These are phyloP conservation scores for Hippocampus barbouri DNA, from an alignment of 2,113 vertebrate genomes.

Conservation along the genomic window DNA sequence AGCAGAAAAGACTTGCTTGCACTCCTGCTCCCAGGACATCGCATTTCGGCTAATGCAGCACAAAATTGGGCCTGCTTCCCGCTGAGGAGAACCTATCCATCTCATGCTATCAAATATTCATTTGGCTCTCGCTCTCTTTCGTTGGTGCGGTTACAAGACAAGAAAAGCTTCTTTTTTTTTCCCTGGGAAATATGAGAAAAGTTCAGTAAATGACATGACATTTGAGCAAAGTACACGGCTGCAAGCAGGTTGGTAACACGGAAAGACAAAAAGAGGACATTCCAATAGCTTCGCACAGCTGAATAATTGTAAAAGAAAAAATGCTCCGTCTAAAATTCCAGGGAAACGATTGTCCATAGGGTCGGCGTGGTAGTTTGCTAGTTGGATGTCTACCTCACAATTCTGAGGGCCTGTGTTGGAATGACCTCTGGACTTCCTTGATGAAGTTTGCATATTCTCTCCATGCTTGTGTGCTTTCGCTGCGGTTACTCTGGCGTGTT, in stretches of 20 bases:
- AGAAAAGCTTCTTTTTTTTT: slow-evolving; percentile 43
- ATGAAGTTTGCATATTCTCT: no score
- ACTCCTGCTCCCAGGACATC: slow-evolving; percentile 35
- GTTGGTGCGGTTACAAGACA: slow-evolving; percentile 42
- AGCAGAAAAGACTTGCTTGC: slow-evolving; percentile 21
- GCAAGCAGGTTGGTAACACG: slow-evolving; percentile 15
- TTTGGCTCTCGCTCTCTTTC: slow-evolving; percentile 31
- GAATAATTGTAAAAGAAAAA: background rate
- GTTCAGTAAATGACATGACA: background rate
- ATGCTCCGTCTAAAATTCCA: background rate
- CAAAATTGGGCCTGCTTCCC: slow-evolving; percentile 44
- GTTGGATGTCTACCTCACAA: no score
- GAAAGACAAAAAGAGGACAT: slow-evolving; percentile 2
- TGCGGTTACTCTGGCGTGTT: background rate
- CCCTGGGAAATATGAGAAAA: slow-evolving; percentile 53
- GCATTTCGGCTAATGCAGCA: slow-evolving; percentile 51
- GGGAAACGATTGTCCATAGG: background rate
- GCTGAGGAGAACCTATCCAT: slow-evolving; percentile 60
- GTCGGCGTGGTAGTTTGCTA: no score
- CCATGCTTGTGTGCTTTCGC: no score
- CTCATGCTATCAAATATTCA: slow-evolving; percentile 65
- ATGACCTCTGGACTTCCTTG: no score
- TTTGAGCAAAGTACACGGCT: background rate
- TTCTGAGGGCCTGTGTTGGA: no score
- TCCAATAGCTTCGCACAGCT: background rate